Base-by-base conservation (phyloP, 2,797 vertebrate genomes). In the Sebastiscus albofasciatus region DNA sequence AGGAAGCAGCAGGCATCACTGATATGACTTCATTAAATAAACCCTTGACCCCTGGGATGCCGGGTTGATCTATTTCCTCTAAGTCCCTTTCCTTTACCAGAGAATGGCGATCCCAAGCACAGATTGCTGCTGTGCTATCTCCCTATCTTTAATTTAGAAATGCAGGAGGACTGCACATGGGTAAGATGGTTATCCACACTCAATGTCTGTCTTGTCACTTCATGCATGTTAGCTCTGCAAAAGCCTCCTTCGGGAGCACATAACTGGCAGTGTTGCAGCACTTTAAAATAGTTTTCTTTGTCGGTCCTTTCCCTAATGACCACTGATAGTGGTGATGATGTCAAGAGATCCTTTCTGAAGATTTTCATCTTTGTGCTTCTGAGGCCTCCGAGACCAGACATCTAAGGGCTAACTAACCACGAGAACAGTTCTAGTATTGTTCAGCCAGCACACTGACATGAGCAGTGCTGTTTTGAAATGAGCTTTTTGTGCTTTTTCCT, bases 131-230 rank as follows among this genome's bases (percentile, higher is more conserved):
- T 20, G 58, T 34, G 67, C 78, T 96, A 96, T 96, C 95, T 87
- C 79, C 68, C 80, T 68, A 95, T 96, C 96, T 96, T 96, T 96
- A 95, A 96, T 96, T 96, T 95, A 94, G 92, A 94, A 95, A 93
- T 87, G 93, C 92, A 90, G 90, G 87, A 87, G 86, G 88, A 91
- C 87, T 80, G 82, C 88, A 81, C 89, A 79, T 73, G 83, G 84
- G 79, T 77, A 79, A 91, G 93, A 95, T 94, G 93, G 92, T 93
- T 94, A 95, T 95, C 93, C 77, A 69, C 74, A 27, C 82, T 77
- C 71, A 10, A 67, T 84, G 94, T 91, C 92, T 89, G 88, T 93
- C 93, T 90, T 84, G 88, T 93, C 89, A 90, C 86, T 89, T 86
- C 92, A 88, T 85, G 82, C 86, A 89, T 88, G 91, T 91, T 92